Evolutionary conservation across 2,797 vertebrate genomes (phyloP), one percentile per base, ranked within the genome.

Genomic region (Margarornis squamiger): DNA sequence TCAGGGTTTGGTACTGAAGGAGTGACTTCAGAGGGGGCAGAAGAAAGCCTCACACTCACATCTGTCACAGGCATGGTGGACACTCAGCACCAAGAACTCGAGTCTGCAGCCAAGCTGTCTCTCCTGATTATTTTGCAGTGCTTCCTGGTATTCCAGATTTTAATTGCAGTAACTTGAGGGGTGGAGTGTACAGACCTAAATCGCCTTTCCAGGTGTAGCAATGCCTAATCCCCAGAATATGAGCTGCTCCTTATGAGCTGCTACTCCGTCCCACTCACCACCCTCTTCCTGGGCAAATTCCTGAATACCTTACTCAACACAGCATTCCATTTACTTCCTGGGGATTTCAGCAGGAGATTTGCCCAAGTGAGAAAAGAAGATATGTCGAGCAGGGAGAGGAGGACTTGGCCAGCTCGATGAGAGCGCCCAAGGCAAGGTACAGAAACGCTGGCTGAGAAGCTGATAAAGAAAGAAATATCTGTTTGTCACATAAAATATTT

Each of bases 171-270:
- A 86, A 63, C 54, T 45, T 43, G 59, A 72, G 2, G 51, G 76
- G 90, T 66, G 92, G 94, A 85, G 91, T 46, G 38, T 75, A 80
- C 49, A 51, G 61, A 32, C 34, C 29, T 95, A 87, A 79, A 76
- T 70, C 80, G 62, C 38, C 70, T 88, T 36, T 38, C 39, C 0
- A 19, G 57, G 78, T 80, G 83, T 54, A 88, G 79, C 70, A 95
- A 90, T 12, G 19, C 45, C 67, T 93, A 95, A 93, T 94, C 78
- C 71, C 61, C 48, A 76, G 30, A 78, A 78, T n/a, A 81, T 3
- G 45, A 90, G 20, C 48, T 63, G 18, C 30, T 77, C 39, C 16
- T 81, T 73, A 78, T 5, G 46, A 95, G 27, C 41, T 68, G 32
- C 55, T 92, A 23, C 79, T 79, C 72, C 80, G 63, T 63, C 81